Conservation (phyloP, 2,113 vertebrate species). For the Pterophyllum scalare region DNA sequence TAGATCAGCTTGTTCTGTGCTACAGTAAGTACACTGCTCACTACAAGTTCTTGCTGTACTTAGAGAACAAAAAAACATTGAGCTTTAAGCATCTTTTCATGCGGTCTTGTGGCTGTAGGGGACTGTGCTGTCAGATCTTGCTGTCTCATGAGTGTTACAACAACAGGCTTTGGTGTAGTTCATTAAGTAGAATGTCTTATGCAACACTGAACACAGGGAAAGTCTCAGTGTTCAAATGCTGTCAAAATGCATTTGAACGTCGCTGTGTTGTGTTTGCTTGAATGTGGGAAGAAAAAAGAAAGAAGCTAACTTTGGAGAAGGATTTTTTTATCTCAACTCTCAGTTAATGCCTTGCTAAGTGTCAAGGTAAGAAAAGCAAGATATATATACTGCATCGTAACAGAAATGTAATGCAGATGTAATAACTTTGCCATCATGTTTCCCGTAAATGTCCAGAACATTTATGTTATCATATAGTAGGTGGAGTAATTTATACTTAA, state of each 20-base stretch:
- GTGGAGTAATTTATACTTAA: conserved; percentile 1
- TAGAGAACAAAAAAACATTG: background rate
- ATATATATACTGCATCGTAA: background rate
- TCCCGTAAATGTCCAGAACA: background rate
- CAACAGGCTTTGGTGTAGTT: background rate
- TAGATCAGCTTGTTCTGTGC: conserved; percentile 35
- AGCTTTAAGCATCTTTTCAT: conserved; percentile 36
- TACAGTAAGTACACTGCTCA: conserved; percentile 70
- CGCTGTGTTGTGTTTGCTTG: background rate
- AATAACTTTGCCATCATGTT: background rate
- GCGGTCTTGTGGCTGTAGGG: background rate
- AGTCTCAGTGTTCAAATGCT: background rate
- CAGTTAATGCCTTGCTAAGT: background rate
- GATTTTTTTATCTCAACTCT: background rate
- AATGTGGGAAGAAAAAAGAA: background rate
- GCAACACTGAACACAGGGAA: background rate
- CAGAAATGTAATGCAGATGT: background rate
- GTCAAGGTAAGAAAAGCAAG: conserved; percentile 7
- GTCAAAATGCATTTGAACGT: background rate
- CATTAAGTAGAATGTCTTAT: background rate
- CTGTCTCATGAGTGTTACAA: background rate
- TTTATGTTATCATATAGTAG: background rate
- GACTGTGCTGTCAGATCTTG: background rate
- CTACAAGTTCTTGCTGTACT: conserved; percentile 9
- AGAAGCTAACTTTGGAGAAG: background rate